Evolutionary conservation across 2,113 vertebrate genomes (phyloP).

Genomic region (Engystomops pustulosus): DNA sequence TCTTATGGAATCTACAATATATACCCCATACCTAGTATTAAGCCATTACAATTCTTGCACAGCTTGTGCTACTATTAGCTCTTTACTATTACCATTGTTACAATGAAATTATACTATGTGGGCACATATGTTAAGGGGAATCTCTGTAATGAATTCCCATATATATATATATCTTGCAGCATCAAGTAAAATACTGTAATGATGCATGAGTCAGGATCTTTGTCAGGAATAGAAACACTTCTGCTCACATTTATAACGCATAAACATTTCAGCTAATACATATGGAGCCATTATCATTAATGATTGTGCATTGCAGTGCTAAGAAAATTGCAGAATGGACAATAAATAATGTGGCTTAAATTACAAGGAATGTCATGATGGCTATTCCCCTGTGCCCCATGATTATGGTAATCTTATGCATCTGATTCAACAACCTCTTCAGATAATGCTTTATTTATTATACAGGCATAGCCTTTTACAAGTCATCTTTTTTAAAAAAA

Average conservation of each 20-base stretch:
- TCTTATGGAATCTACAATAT: no score
- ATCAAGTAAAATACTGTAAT: background rate
- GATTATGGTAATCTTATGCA: slow-evolving; percentile 46
- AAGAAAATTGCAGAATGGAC: slow-evolving; percentile 49
- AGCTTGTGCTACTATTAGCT: background rate
- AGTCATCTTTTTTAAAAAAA: background rate
- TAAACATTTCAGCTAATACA: slow-evolving; percentile 45
- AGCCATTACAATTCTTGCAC: no score
- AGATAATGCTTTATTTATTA: slow-evolving; percentile 44
- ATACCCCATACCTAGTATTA: no score
- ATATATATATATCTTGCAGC: background rate
- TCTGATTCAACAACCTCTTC: slow-evolving; percentile 43
- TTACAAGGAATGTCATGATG: slow-evolving; percentile 38
- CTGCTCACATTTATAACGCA: slow-evolving; percentile 34
- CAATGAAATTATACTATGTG: background rate
- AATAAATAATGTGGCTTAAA: slow-evolving; percentile 45
- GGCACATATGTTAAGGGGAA: background rate
- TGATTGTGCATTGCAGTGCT: slow-evolving; percentile 44
- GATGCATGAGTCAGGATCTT: slow-evolving; percentile 38
- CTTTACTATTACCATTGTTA: background rate
- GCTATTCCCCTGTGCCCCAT: slow-evolving; percentile 39
- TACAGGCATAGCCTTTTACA: slow-evolving; percentile 9
- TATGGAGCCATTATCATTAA: slow-evolving; percentile 47
- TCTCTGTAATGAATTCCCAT: background rate
- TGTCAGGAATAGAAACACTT: slow-evolving; percentile 31